Conservation (phyloP, 2,113 vertebrate species). For the Amphiprion ocellaris region DNA sequence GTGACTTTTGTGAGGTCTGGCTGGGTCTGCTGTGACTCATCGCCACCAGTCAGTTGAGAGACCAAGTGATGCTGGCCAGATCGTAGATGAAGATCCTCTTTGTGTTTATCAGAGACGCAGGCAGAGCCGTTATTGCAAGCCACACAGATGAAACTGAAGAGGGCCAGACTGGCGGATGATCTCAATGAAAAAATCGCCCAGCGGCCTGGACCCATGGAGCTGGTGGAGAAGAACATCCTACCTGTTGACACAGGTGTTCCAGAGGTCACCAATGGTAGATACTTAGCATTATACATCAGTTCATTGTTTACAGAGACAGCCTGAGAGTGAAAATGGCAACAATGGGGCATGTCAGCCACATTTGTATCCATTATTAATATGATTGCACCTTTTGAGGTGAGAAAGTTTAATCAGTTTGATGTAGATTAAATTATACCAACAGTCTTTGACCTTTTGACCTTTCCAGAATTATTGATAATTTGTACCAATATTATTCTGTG, state of each 20-base stretch:
- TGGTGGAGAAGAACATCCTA: conserved; percentile 98
- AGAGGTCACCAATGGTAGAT: conserved; percentile 90
- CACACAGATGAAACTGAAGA: conserved; percentile 96
- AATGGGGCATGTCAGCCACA: too few relatives aligned
- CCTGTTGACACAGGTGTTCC: conserved; percentile 91
- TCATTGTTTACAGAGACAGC: background rate
- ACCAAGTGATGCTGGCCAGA: conserved; percentile 27
- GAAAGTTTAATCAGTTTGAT: too few relatives aligned
- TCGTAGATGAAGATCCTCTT: conserved; percentile 26
- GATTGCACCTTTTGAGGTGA: background rate
- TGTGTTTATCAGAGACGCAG: conserved; percentile 88
- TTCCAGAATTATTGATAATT: too few relatives aligned
- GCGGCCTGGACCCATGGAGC: conserved; percentile 95
- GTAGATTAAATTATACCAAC: too few relatives aligned
- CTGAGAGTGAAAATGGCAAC: too few relatives aligned
- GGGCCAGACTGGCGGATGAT: conserved; percentile 93
- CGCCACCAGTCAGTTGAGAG: conserved; percentile 31
- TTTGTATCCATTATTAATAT: background rate
- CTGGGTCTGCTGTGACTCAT: conserved; percentile 52
- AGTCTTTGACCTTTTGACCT: too few relatives aligned
- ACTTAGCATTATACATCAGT: background rate
- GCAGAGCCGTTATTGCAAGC: conserved; percentile 95
- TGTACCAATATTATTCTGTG: too few relatives aligned
- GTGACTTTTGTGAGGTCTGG: conserved; percentile 20
- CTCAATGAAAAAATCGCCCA: conserved; percentile 97